Percentiles rank a stretch among this genome's conserved stretches.
Evolutionary conservation across 1,140 invertebrate genomes (phyloP).

Genomic region (Drosophila bocqueti): DNA sequence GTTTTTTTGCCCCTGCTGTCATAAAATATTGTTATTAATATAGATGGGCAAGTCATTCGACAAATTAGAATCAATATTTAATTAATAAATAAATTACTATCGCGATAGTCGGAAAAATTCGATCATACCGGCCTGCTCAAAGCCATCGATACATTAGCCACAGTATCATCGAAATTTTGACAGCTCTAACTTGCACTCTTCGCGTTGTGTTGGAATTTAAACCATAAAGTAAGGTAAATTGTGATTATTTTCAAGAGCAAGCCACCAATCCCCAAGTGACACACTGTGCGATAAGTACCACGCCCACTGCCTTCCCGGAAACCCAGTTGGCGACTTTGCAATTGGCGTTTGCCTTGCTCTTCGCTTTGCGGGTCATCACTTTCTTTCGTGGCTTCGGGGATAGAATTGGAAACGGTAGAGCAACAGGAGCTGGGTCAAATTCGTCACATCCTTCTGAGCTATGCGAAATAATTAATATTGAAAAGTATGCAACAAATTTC

Average conservation of each 20-base stretch:
- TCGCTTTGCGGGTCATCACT: slow-evolving; percentile 5
- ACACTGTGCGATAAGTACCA: background rate
- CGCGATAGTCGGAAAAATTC: background rate
- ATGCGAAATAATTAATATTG: slow-evolving; percentile 47
- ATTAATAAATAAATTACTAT: background rate
- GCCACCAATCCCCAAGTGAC: background rate
- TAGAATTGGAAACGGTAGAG: background rate
- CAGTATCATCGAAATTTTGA: background rate
- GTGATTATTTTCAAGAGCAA: slow-evolving; percentile 12
- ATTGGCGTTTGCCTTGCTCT: background rate
- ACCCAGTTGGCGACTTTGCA: background rate
- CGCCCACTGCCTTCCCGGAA: background rate
- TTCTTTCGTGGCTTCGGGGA: slow-evolving; percentile 14
- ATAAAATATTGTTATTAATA: background rate
- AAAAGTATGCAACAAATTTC: slow-evolving; percentile 77
- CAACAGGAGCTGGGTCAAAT: slow-evolving; percentile 23
- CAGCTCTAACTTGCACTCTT: slow-evolving; percentile 7
- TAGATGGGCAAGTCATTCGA: background rate
- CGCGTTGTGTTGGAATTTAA: slow-evolving; percentile 56
- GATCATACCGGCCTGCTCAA: background rate
- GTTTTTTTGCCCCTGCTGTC: background rate
- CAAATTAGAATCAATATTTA: background rate
- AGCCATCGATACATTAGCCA: background rate
- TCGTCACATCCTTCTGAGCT: slow-evolving; percentile 28
- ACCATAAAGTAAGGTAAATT: slow-evolving; percentile 60